Evolutionary conservation across 2,797 vertebrate species (phyloP).

Genomic region (Pseudochromis fuscus): DNA sequence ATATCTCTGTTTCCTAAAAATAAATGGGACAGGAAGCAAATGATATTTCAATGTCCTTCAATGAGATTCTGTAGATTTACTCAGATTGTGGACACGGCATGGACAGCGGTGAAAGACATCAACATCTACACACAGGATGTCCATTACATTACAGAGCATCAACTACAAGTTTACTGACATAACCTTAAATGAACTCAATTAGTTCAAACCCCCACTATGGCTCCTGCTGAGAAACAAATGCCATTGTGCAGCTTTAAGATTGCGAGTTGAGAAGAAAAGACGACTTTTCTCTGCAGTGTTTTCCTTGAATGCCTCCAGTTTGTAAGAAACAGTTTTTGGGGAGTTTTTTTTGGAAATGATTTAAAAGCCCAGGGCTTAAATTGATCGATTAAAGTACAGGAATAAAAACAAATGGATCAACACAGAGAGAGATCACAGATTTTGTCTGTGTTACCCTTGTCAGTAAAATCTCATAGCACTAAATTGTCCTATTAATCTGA

Average conservation of each 20-base stretch:
- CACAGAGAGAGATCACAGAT: constrained; percentile 17
- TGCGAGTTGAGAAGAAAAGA: not conserved
- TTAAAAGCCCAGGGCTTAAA: not conserved
- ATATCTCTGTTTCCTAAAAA: not conserved
- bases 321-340: constrained; percentile 4
- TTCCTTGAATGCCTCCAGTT: not conserved
- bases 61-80: too few relatives aligned
- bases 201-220: not conserved
- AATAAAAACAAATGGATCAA: constrained; percentile 17
- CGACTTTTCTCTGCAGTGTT: not conserved
- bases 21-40: not conserved
- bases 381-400: not conserved
- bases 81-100: not conserved
- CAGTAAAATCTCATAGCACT: constrained; percentile 32
- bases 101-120: not conserved
- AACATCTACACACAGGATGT: not conserved
- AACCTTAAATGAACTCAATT: not conserved
- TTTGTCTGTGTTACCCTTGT: constrained; percentile 13
- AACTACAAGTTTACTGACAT: not conserved
- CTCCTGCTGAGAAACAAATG: too few relatives aligned
- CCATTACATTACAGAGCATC: not conserved
- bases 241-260: too few relatives aligned
- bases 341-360: not conserved
- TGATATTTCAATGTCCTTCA: too few relatives aligned
- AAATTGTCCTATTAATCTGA: constrained; percentile 47